Evolutionary conservation across 2,113 vertebrate species (phyloP).

Genomic region (Salvelinus alpinus): DNA sequence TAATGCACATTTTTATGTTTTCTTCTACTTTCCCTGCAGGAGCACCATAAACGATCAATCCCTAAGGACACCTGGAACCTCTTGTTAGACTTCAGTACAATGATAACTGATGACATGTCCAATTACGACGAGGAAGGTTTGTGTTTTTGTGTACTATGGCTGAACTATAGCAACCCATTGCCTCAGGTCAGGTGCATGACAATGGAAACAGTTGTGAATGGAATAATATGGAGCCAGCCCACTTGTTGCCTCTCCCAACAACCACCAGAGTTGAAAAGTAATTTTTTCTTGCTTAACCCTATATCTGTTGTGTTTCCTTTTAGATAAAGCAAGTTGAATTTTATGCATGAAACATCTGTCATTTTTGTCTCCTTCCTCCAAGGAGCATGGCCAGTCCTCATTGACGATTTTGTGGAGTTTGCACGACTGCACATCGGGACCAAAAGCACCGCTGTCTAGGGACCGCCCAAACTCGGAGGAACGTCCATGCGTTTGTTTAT

Average conservation of each 20-base stretch:
- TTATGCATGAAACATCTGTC: too few species aligned
- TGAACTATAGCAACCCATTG: too few species aligned
- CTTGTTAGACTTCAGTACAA: conserved; percentile 92
- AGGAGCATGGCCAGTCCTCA: conserved; percentile 95
- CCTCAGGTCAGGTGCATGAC: too few species aligned
- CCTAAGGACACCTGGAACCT: conserved; percentile 97
- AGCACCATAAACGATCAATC: conserved; percentile 94
- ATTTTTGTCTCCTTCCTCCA: conserved; percentile 3
- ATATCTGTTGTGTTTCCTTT: too few species aligned
- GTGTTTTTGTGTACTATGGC: conserved; percentile 7
- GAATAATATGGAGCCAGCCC: too few species aligned
- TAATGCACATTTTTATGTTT: neutral
- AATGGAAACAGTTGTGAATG: too few species aligned
- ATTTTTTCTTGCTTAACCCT: neutral
- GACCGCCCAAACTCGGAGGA: conserved; percentile 70
- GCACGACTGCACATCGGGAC: conserved; percentile 86
- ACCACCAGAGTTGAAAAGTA: too few species aligned
- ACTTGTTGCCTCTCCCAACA: too few species aligned
- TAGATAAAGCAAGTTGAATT: too few species aligned
- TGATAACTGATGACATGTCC: conserved; percentile 96
- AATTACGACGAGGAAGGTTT: conserved; percentile 96
- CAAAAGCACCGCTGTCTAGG: conserved; percentile 76
- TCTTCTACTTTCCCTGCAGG: conserved; percentile 61
- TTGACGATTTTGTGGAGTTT: conserved; percentile 93
- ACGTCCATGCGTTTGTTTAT: conserved; percentile 66